A percentile compares a stretch with the other conserved stretches of the same genome.
These are phyloP conservation scores for Dolichomitus sp. DNA, from an alignment of 2,888 invertebrate species.

Conservation along the genomic window DNA sequence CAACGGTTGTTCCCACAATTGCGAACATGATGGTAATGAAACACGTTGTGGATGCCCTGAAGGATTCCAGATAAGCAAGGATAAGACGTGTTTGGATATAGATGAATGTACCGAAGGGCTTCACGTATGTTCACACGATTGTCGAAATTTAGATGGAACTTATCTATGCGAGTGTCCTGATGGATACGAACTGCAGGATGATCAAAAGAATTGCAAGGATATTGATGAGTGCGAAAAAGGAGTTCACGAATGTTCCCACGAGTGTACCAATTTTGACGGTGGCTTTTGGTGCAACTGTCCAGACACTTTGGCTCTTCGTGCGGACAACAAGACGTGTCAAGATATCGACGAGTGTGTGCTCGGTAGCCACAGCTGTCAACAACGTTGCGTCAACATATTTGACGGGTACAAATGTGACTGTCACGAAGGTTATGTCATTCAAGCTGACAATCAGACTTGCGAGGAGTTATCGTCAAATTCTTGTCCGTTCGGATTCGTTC, in stretches of 20 bases:
- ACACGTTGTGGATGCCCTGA: conserved; percentile 86
- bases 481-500: conserved; percentile 84
- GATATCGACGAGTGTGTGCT: conserved; percentile 87
- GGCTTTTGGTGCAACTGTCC: conserved; percentile 87
- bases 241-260: conserved; percentile 80
- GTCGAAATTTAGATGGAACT: conserved; percentile 87
- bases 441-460: conserved; percentile 79
- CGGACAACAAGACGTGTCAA: conserved; percentile 82
- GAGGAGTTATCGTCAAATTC: conserved; percentile 56
- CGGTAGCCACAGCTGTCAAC: conserved; percentile 75
- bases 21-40: conserved; percentile 81
- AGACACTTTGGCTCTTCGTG: conserved; percentile 84
- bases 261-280: conserved; percentile 87
- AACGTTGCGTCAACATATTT: conserved; percentile 80
- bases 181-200: conserved; percentile 82
- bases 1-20: conserved; percentile 83
- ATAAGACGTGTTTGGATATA: conserved; percentile 83
- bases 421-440: conserved; percentile 82
- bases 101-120: conserved; percentile 83
- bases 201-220: conserved; percentile 82
- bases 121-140: conserved; percentile 88
- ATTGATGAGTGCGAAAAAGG: conserved; percentile 82
- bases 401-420: conserved; percentile 88
- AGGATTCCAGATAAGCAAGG: conserved; percentile 86
- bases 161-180: conserved; percentile 88